These are phyloP conservation scores for Taxidea taxus DNA, from an alignment of 2,113 vertebrate genomes.

Conservation along the genomic window DNA sequence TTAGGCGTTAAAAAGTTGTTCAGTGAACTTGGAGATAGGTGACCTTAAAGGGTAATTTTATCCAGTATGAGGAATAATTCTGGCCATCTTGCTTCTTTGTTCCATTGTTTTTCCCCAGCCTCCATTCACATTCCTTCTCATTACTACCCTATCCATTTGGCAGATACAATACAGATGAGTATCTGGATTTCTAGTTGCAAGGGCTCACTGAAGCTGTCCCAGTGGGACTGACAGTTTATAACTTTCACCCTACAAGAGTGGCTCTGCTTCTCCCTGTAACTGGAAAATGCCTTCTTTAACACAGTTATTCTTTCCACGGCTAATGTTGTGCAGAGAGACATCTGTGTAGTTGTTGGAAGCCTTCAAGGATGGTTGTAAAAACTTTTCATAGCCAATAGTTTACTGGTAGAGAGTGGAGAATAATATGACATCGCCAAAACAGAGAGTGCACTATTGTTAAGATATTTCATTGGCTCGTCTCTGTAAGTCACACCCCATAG, in stretches of 20 bases:
- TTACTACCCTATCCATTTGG: not conserved
- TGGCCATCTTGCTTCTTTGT: not conserved
- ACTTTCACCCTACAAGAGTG: not conserved
- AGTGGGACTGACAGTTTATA: not conserved
- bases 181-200: not conserved
- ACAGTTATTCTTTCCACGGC: not conserved
- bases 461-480: not conserved
- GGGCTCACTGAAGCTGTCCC: not conserved
- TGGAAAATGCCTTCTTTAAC: not conserved
- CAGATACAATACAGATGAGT: not conserved
- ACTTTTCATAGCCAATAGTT: conserved; percentile 6
- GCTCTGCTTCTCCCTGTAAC: not conserved
- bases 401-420: not conserved
- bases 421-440: not conserved
- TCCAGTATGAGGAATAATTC: not conserved
- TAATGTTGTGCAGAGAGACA: not conserved
- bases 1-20: not conserved
- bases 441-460: not conserved
- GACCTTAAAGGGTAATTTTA: not conserved
- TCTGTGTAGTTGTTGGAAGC: not conserved
- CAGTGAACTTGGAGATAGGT: not conserved
- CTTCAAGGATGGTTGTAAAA: not conserved
- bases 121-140: not conserved
- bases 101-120: not conserved
- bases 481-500: not conserved